Percentiles rank a stretch among this genome's conserved stretches.
Conservation (phyloP, 2,888 invertebrate species). For the Oxyscelio sp. region DNA sequence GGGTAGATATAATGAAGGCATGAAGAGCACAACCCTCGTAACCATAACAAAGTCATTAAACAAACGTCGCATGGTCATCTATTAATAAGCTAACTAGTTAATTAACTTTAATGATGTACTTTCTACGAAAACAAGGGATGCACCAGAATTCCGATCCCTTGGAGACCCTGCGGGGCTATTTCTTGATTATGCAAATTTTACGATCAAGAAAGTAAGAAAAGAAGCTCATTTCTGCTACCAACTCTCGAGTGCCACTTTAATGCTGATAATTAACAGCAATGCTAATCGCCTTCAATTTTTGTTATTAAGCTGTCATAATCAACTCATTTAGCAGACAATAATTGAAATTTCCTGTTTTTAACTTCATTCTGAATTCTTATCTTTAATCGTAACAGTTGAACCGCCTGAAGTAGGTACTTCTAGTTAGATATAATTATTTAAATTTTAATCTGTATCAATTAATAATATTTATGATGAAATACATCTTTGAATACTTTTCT, state of each 20-base stretch:
- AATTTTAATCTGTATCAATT: too few species aligned
- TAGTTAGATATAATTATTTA: too few species aligned
- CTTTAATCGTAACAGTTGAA: too few species aligned
- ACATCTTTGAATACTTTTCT: too few species aligned
- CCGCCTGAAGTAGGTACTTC: too few species aligned
- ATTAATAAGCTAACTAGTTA: constrained; percentile 73
- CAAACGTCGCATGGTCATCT: constrained; percentile 67
- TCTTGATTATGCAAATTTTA: constrained; percentile 74
- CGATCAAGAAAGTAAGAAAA: constrained; percentile 52
- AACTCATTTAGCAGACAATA: constrained; percentile 7
- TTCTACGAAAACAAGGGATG: constrained; percentile 66
- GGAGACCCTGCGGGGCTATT: constrained; percentile 61
- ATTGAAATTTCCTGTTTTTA: background rate
- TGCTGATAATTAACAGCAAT: constrained; percentile 20
- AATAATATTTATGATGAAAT: too few species aligned
- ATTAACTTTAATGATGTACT: constrained; percentile 69
- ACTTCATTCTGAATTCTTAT: background rate
- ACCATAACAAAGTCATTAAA: constrained; percentile 67
- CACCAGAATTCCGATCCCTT: constrained; percentile 55
- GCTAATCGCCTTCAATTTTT: constrained; percentile 46
- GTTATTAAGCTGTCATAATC: constrained; percentile 35
- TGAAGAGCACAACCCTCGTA: constrained; percentile 63
- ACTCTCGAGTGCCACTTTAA: constrained; percentile 51
- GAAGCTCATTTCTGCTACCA: constrained; percentile 31
- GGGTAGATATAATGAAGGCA: constrained; percentile 63